Base-by-base conservation (phyloP, 1,140 invertebrate species). In the Leptestheria dahalacensis region DNA sequence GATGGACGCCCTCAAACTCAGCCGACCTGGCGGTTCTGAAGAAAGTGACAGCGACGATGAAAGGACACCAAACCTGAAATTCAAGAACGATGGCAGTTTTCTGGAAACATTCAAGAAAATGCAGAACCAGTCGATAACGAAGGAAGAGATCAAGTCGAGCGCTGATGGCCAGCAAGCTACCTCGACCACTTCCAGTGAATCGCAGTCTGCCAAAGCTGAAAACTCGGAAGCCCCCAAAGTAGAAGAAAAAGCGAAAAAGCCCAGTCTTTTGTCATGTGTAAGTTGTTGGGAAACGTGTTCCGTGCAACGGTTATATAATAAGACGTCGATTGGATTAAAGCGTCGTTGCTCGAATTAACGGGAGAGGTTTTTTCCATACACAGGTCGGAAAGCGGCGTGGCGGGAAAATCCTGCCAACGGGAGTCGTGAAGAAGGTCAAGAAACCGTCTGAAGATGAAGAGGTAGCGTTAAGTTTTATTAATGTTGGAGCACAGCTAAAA, bases 101-200 rank as follows among this genome's bases (percentile, higher is more conserved):
- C 76, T 91, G 68, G 88, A 90, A 69, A 83, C 88, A 76, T 91
- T 90, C 67, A 90, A 89, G 72, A 88, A 86, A 68, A 84, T 91
- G 82, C 86, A 91, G 66, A 80, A 87, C 11, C 25, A 29, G 12
- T 25, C 50, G 28, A 26, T n/a, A 18, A 25, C 49, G 12, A 18
- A 18, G 23, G 50, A 52, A 52, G 28, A 23, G 18, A 25, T 15
- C 50, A 21, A 26, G 28, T 15, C 25, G 15, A 12, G 11, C 49
- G 11, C 26, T 25, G 20, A 3, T 28, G 18, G 51, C 51, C 26
- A 26, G 25, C 11, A 53, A 53, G 4, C n/a, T n/a, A n/a, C n/a
- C n/a, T n/a, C n/a, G n/a, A n/a, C n/a, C n/a, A n/a, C n/a, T n/a
- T n/a, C n/a, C n/a, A n/a, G n/a, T n/a, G n/a, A n/a, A n/a, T n/a